Evolutionary conservation across 2,797 vertebrate species (phyloP).

Genomic region (Tragopan temminckii): DNA sequence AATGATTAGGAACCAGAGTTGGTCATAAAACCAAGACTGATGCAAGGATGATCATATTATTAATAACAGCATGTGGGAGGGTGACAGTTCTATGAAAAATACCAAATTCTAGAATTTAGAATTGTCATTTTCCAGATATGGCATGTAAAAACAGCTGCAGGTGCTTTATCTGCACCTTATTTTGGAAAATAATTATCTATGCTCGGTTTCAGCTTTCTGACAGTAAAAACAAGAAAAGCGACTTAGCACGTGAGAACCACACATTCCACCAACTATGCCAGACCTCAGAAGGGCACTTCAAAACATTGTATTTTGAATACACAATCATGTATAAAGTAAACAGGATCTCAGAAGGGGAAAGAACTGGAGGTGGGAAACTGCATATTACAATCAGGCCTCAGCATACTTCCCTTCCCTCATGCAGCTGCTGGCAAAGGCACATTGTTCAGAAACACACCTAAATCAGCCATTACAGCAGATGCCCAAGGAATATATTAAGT

Average conservation of each 20-base stretch:
- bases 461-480: background rate
- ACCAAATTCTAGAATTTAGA: background rate
- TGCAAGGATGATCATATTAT: background rate
- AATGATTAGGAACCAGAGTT: background rate
- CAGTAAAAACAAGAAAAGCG: background rate
- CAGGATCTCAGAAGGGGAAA: background rate
- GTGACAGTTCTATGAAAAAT: background rate
- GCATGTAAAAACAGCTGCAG: no score
- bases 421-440: background rate
- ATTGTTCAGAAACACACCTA: background rate
- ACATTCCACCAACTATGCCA: background rate
- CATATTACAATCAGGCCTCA: background rate
- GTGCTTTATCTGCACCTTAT: no score
- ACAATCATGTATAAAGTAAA: background rate
- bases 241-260: background rate
- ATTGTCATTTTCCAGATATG: background rate
- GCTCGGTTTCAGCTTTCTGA: background rate
- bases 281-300: background rate
- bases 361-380: background rate
- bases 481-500: background rate
- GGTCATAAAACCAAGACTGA: background rate
- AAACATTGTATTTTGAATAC: background rate
- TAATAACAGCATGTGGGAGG: background rate
- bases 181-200: background rate
- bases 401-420: background rate